Evolutionary conservation across 1,140 invertebrate species (phyloP), one percentile per base, ranked within the genome.

Genomic region (Batillaria attramentaria): DNA sequence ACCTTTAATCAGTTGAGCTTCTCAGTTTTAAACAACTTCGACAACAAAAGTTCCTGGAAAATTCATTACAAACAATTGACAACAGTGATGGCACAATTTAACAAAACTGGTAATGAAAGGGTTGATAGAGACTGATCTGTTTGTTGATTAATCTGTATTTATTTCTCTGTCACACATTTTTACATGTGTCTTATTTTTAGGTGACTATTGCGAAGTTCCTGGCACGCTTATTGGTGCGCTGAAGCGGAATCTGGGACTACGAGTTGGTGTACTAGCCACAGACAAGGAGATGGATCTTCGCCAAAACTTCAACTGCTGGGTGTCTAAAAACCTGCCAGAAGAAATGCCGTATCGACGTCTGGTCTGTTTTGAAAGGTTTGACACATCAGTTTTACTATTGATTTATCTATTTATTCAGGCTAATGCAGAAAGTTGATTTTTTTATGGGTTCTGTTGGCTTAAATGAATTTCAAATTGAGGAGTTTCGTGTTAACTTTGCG

Each of bases 261-360:
- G 62, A 76, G 86, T 90, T 0, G 13, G 65, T 24, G 37, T 83
- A 1, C 78, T 91, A 37, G 83, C 89, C 3, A 39, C 37, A 43
- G n/a, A 87, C 31, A 90, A 89, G 73, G 84, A 86, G 5, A 74
- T 90, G 43, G 89, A 90, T 75, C 77, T 90, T 33, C 60, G 89
- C 6, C 72, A 62, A 42, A 75, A 85, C 24, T 91, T 89, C 73
- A 84, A 84, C 31, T 91, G 90, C 72, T 91, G 90, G 90, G 83
- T 89, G n/a, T 90, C 90, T 2, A 82, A 86, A 54, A 77, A 78
- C 2, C 79, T 91, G 10, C 77, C 80, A 10, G 60, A 69, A 31
- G 20, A 80, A 69, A n/a, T 84, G 3, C 88, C 90, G 24, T 91
- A 82, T 79, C 77, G 83, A 60, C 84, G 81, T 74, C 43, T 89